These are phyloP conservation scores for Tragelaphus eurycerus DNA, from an alignment of 2,797 vertebrate genomes.

Conservation along the genomic window DNA sequence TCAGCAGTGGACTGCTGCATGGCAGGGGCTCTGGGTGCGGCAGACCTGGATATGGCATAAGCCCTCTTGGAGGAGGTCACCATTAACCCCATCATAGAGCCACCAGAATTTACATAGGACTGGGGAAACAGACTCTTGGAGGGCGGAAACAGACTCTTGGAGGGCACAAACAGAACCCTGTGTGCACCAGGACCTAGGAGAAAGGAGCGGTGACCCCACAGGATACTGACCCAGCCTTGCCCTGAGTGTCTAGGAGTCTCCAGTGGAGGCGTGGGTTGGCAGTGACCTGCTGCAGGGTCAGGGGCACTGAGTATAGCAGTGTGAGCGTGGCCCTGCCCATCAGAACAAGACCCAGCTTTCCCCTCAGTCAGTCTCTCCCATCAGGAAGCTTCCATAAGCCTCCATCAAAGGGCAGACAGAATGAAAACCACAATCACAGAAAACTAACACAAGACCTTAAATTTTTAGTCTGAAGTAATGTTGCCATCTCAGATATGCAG, in stretches of 20 bases:
- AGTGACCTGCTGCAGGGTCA: accelerated
- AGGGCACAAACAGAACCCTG: background rate
- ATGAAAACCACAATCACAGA: background rate
- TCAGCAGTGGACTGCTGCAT: background rate
- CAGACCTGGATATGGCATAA: background rate
- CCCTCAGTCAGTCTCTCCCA: background rate
- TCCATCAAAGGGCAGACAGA: background rate
- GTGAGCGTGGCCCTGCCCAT: background rate
- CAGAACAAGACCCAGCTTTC: background rate
- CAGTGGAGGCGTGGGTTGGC: accelerated
- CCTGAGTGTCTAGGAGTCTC: background rate
- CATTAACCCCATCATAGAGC: background rate
- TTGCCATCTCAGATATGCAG: background rate
- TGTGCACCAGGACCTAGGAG: background rate
- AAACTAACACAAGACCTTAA: background rate
- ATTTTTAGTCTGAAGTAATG: background rate
- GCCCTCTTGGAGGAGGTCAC: accelerated
- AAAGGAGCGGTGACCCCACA: background rate
- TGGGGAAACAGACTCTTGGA: background rate
- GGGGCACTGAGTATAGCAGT: background rate
- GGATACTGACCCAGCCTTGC: background rate
- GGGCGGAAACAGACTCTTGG: too few relatives aligned
- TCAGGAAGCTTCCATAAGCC: background rate
- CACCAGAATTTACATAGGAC: background rate
- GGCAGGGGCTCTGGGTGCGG: background rate